phyloP scores from a whole-genome alignment of 2,113 vertebrate species.

The Engystomops pustulosus region DNA sequence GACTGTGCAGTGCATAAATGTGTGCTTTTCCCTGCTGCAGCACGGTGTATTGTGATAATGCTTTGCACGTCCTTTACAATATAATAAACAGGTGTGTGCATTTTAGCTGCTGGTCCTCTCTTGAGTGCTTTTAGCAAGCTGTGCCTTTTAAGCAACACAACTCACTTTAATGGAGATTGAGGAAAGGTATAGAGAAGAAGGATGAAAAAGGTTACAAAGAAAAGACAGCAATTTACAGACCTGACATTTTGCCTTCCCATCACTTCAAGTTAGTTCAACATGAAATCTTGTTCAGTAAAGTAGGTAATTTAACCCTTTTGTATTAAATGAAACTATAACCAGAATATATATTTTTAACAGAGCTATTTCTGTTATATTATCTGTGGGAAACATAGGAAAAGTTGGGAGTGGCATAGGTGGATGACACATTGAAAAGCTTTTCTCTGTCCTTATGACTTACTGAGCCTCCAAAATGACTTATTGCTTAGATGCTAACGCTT shows the following conservation, averaged over 20 bases:
- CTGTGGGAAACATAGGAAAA: neutral
- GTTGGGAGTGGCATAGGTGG: too few relatives aligned
- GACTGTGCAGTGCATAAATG: neutral
- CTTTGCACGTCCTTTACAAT: conserved; percentile 59
- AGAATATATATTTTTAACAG: neutral
- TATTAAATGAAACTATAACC: neutral
- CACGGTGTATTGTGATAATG: conserved; percentile 56
- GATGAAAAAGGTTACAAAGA: conserved; percentile 63
- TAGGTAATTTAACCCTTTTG: conserved; percentile 10
- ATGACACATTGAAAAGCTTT: too few relatives aligned
- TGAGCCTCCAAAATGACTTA: too few relatives aligned
- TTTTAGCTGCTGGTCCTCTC: conserved; percentile 62
- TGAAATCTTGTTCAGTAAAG: neutral
- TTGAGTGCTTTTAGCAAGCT: conserved; percentile 66
- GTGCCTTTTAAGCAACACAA: conserved; percentile 59
- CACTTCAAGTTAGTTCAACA: conserved; percentile 54
- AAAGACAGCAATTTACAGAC: conserved; percentile 63
- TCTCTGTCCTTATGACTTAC: neutral
- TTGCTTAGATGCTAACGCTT: too few relatives aligned
- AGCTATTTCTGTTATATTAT: neutral
- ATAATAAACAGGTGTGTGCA: conserved; percentile 65
- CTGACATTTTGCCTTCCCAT: conserved; percentile 66
- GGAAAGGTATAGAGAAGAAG: conserved; percentile 57
- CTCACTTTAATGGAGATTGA: conserved; percentile 63
- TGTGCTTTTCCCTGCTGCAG: neutral